Evolutionary conservation across 2,888 invertebrate species (phyloP).

Genomic region (Acanthacorydalis orientalis): DNA sequence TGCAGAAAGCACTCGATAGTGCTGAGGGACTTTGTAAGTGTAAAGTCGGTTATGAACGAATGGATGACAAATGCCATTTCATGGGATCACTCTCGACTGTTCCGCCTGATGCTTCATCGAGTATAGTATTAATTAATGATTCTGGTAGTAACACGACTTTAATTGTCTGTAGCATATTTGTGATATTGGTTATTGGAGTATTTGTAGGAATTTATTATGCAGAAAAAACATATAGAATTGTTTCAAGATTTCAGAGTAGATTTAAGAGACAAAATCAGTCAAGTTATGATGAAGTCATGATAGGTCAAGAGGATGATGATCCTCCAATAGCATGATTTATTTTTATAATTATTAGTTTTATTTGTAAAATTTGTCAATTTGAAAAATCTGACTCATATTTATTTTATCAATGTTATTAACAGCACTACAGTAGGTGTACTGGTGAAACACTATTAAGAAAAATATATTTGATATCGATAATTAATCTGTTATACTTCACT

Average conservation of each 20-base stretch:
- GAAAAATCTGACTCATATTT: no score
- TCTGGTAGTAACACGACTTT: not conserved
- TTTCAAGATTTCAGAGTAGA: slow-evolving; percentile 2
- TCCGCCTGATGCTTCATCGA: not conserved
- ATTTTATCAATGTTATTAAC: no score
- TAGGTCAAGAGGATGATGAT: slow-evolving; percentile 23
- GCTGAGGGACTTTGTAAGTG: slow-evolving; percentile 1
- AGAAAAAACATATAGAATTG: slow-evolving; percentile 1
- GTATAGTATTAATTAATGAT: not conserved
- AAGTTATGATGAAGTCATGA: slow-evolving; percentile 28
- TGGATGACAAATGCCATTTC: not conserved
- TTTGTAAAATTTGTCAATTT: no score
- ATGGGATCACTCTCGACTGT: not conserved
- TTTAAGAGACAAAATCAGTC: slow-evolving; percentile 13
- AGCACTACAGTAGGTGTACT: no score
- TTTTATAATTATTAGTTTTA: not conserved
- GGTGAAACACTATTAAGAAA: no score
- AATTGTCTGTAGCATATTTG: not conserved
- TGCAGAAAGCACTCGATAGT: not conserved
- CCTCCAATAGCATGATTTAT: slow-evolving; percentile 16
- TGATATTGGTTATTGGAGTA: not conserved
- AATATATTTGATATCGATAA: no score
- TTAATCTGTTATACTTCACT: no score
- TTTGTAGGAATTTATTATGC: slow-evolving; percentile 2
- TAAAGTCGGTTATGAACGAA: not conserved